phyloP scores from a whole-genome alignment of 2,888 invertebrate species.

The Aelia acuminata region DNA sequence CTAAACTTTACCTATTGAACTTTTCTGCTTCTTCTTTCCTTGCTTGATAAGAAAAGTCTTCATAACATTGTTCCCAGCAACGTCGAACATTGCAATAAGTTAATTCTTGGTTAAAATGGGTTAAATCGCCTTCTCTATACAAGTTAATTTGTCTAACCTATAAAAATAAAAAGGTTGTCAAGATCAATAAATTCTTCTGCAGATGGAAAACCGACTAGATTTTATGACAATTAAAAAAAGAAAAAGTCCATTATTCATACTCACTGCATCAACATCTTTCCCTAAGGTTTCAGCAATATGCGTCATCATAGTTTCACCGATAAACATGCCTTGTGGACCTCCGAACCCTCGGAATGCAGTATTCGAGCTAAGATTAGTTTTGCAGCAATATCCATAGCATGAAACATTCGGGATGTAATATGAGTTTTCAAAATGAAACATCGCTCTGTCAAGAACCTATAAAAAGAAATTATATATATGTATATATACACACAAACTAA shows the following conservation, averaged over 20 bases:
- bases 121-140: slow-evolving; percentile 82
- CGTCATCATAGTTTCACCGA: slow-evolving; percentile 80
- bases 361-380: slow-evolving; percentile 91
- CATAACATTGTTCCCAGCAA: slow-evolving; percentile 86
- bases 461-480: too few relatives aligned
- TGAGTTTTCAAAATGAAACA: slow-evolving; percentile 87
- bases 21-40: slow-evolving; percentile 75
- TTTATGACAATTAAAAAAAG: too few relatives aligned
- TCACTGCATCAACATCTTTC: slow-evolving; percentile 76
- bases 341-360: slow-evolving; percentile 96
- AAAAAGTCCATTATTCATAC: slow-evolving; percentile 46
- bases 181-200: too few relatives aligned
- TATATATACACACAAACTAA: too few relatives aligned
- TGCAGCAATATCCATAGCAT: slow-evolving; percentile 82
- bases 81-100: slow-evolving; percentile 79
- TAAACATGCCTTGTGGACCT: slow-evolving; percentile 92
- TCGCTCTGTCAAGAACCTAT: slow-evolving; percentile 85
- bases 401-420: slow-evolving; percentile 84
- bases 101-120: slow-evolving; percentile 83
- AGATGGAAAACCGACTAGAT: too few relatives aligned
- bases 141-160: slow-evolving; percentile 78
- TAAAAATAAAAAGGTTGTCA: too few relatives aligned
- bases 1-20: slow-evolving; percentile 78
- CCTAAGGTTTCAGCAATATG: slow-evolving; percentile 81
- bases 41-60: slow-evolving; percentile 76